phyloP scores from a whole-genome alignment of 2,888 invertebrate species.

The Biston stratarius region DNA sequence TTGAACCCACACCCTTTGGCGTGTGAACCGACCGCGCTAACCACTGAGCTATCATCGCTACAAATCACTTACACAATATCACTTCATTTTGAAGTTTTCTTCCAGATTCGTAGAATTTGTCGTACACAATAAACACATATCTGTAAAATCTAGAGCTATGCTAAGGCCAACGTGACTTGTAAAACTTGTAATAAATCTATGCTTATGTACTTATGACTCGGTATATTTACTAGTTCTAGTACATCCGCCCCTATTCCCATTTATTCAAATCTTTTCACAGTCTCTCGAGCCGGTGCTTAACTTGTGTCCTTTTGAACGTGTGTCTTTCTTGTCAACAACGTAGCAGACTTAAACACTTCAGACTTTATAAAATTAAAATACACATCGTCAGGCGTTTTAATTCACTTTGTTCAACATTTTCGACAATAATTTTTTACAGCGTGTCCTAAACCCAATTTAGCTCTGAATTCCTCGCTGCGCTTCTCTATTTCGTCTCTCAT shows the following conservation, averaged over 20 bases:
- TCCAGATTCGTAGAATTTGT: no score
- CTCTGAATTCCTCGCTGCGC: constrained; percentile 54
- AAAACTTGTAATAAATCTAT: no score
- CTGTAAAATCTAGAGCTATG: no score
- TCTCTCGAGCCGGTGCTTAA: not conserved
- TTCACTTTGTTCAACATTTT: constrained; percentile 42
- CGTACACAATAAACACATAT: no score
- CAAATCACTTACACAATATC: no score
- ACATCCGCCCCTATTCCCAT: not conserved
- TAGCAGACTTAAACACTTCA: not conserved
- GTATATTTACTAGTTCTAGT: not conserved
- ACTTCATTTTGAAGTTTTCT: no score
- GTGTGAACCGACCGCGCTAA: no score
- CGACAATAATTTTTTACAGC: constrained; percentile 54
- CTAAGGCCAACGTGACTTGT: no score
- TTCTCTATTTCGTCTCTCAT: constrained; percentile 63
- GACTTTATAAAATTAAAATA: constrained; percentile 19
- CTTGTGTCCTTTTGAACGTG: constrained; percentile 3
- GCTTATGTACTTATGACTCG: no score
- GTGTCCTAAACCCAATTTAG: constrained; percentile 65
- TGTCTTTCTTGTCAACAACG: not conserved
- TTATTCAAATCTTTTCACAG: not conserved
- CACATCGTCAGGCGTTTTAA: constrained; percentile 37
- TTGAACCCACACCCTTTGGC: no score
- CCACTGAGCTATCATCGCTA: no score